A percentile compares a stretch with the other conserved stretches of the same genome.
Evolutionary conservation across 1,140 invertebrate species (phyloP).

Genomic region (Lepidotrigona ventralis): DNA sequence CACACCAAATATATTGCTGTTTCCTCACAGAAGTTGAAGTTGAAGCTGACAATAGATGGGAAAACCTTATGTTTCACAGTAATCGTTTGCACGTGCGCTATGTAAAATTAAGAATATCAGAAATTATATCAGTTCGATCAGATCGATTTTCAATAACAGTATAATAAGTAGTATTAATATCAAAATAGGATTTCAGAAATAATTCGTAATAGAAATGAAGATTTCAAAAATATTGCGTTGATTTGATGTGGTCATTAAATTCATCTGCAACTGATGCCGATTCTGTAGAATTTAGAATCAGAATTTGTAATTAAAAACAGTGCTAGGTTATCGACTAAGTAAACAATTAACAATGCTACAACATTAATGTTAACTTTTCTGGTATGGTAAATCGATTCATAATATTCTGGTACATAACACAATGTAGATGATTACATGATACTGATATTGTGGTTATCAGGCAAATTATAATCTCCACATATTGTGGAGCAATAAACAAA

Average conservation of each 20-base stretch:
- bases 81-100: neutral
- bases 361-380: neutral
- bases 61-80: neutral
- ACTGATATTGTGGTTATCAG: neutral
- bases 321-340: neutral
- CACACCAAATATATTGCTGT: neutral
- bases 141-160: too few relatives aligned
- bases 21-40: neutral
- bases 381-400: neutral
- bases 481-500: neutral
- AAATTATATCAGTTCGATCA: neutral
- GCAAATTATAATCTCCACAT: neutral
- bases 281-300: too few relatives aligned
- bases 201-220: neutral
- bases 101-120: neutral
- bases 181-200: neutral
- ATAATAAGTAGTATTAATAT: too few relatives aligned
- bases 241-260: neutral
- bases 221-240: neutral
- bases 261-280: neutral
- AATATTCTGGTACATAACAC: neutral
- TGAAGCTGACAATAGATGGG: neutral
- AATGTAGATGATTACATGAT: neutral
- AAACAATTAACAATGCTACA: neutral
- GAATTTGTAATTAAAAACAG: neutral